Percentiles rank a stretch among this genome's conserved stretches.
These are phyloP conservation scores for Microchirus variegatus DNA, from an alignment of 2,797 vertebrate genomes.

Conservation along the genomic window DNA sequence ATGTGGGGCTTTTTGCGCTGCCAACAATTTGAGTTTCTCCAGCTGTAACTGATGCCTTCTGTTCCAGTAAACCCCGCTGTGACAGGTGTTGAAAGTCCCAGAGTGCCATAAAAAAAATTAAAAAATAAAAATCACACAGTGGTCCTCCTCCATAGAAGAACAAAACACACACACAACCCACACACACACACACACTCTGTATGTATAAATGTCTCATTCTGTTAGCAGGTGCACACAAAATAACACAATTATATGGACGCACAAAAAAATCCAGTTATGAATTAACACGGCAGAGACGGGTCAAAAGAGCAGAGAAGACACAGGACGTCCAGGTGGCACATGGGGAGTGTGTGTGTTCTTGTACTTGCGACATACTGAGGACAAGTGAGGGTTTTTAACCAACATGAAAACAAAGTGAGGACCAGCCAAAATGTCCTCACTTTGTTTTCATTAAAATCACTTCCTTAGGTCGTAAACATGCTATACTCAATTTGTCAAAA, in stretches of 20 bases:
- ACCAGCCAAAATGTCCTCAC: too few relatives aligned
- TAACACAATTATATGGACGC: not conserved
- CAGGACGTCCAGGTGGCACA: slow-evolving; percentile 33
- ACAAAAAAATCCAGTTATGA: slow-evolving; percentile 10
- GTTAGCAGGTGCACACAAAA: slow-evolving; percentile 18
- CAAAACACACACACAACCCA: slow-evolving; percentile 50
- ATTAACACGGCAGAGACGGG: slow-evolving; percentile 18
- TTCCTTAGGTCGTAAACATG: too few relatives aligned
- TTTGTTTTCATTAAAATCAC: too few relatives aligned
- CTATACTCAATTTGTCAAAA: too few relatives aligned
- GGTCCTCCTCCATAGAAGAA: slow-evolving; percentile 43
- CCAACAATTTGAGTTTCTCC: slow-evolving; percentile 63
- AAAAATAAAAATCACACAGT: slow-evolving; percentile 17
- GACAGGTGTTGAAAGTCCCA: slow-evolving; percentile 47
- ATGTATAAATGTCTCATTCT: slow-evolving; percentile 22
- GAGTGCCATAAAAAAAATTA: slow-evolving; percentile 27
- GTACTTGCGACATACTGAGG: too few relatives aligned
- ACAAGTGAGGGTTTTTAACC: too few relatives aligned
- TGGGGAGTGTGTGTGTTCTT: slow-evolving; percentile 33
- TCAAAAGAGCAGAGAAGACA: slow-evolving; percentile 14
- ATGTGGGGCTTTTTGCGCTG: slow-evolving; percentile 26
- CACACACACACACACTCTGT: slow-evolving; percentile 24
- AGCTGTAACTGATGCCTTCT: slow-evolving; percentile 44
- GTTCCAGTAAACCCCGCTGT: slow-evolving; percentile 36
- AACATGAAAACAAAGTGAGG: too few relatives aligned